These are phyloP conservation scores for Neoaliturus tenellus DNA, from an alignment of 2,888 invertebrate species.

Conservation along the genomic window DNA sequence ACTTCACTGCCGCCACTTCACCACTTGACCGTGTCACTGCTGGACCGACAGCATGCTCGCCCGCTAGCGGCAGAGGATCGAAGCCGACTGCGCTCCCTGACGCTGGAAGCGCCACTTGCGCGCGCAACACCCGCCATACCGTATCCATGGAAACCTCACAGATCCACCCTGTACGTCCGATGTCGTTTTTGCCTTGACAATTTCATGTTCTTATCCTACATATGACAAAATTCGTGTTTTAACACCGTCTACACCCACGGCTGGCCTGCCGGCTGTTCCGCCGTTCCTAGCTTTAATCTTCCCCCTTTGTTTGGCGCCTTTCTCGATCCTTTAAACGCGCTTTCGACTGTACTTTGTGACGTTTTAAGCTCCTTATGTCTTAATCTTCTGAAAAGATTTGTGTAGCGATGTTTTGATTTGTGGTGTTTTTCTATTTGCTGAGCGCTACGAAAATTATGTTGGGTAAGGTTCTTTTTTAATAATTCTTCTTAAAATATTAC, in stretches of 20 bases:
- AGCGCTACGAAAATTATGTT: too few species aligned
- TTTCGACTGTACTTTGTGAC: not conserved
- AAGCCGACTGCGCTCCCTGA: conserved; percentile 1
- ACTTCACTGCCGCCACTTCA: too few species aligned
- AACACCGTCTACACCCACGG: not conserved
- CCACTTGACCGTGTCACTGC: not conserved
- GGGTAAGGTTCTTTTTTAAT: too few species aligned
- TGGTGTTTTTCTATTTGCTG: too few species aligned
- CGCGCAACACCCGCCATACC: conserved; percentile 15
- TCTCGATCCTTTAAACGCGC: not conserved
- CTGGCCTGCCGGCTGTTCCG: not conserved
- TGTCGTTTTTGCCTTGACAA: not conserved
- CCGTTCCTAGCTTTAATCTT: not conserved
- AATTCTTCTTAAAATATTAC: too few species aligned
- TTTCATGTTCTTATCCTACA: conserved; percentile 41
- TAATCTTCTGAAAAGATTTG: not conserved
- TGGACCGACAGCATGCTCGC: not conserved
- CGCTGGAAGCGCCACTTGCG: not conserved
- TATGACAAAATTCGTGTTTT: conserved; percentile 12
- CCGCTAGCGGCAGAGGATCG: conserved; percentile 4
- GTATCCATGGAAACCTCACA: not conserved
- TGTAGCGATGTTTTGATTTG: not conserved
- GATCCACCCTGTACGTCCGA: conserved; percentile 34
- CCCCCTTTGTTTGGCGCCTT: not conserved
- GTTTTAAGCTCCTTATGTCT: conserved; percentile 21